Conservation (phyloP, 2,888 invertebrate genomes). For the Lycophotia porphyrea region DNA sequence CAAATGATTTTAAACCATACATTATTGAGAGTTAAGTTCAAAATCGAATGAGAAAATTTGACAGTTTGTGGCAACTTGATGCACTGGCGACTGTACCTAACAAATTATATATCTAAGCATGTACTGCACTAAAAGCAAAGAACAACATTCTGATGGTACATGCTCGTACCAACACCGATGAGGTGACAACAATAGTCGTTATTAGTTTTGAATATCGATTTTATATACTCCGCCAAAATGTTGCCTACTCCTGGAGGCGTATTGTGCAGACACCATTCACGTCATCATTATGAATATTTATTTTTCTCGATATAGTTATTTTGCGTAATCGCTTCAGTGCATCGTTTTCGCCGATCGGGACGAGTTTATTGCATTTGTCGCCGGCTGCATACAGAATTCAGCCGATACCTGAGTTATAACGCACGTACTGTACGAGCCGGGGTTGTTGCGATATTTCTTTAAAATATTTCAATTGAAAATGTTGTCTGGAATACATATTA, state of each 20-base stretch:
- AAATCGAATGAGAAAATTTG: no score
- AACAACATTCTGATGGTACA: constrained; percentile 37
- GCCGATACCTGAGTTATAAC: constrained; percentile 53
- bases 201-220: constrained; percentile 56
- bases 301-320: constrained; percentile 40
- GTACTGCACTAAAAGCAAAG: constrained; percentile 25
- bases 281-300: constrained; percentile 53
- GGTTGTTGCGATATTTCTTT: constrained; percentile 23
- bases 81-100: no score
- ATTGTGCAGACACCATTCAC: constrained; percentile 42
- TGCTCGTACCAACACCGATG: constrained; percentile 43
- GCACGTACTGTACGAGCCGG: constrained; percentile 14
- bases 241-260: constrained; percentile 29
- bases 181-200: constrained; percentile 55
- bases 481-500: background rate
- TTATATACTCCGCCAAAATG: constrained; percentile 41
- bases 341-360: constrained; percentile 56
- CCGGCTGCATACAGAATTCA: constrained; percentile 67
- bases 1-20: no score
- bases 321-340: constrained; percentile 60
- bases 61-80: no score
- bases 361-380: constrained; percentile 64
- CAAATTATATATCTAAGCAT: background rate
- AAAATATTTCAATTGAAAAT: constrained; percentile 14
- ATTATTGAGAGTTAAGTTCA: no score